A percentile compares a stretch with the other conserved stretches of the same genome.
Conservation (phyloP, 30 jellyfish, hydroid and myxozoan genomes). For the Aurelia sp. region DNA sequence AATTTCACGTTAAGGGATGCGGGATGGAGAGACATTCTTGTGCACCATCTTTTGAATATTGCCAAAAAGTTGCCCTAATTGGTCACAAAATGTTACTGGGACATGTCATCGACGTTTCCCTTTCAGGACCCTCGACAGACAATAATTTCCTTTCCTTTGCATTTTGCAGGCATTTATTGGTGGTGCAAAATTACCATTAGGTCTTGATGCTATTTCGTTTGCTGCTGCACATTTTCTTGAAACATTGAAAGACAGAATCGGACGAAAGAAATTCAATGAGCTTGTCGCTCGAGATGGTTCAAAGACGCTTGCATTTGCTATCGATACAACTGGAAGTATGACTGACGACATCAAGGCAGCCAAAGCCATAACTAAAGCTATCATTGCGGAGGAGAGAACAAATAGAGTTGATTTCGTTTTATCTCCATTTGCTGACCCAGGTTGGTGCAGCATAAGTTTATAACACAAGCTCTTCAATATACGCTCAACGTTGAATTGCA, state of each 20-base stretch:
- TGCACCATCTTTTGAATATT: too few relatives aligned
- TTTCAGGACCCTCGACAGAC: too few relatives aligned
- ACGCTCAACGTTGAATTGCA: too few relatives aligned
- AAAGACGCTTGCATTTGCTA: conserved; percentile 79
- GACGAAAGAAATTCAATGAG: conserved; percentile 56
- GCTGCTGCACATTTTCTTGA: conserved; percentile 79
- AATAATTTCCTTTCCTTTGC: background rate
- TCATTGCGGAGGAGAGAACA: conserved; percentile 75
- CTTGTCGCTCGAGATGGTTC: conserved; percentile 87
- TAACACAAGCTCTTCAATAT: too few relatives aligned
- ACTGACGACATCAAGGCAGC: conserved; percentile 85
- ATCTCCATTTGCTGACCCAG: conserved; percentile 90
- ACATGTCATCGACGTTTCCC: too few relatives aligned
- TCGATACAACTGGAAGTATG: conserved; percentile 95
- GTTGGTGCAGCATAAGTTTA: conserved; percentile 13
- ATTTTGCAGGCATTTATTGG: conserved; percentile 18
- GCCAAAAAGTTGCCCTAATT: too few relatives aligned
- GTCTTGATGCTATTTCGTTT: conserved; percentile 64
- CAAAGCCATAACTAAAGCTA: conserved; percentile 84
- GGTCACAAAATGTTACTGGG: too few relatives aligned
- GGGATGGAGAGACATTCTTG: too few relatives aligned
- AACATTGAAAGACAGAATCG: conserved; percentile 66
- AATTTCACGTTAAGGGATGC: too few relatives aligned
- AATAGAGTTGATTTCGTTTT: conserved; percentile 80
- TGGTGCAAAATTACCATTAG: conserved; percentile 21